These are phyloP conservation scores for Redunca redunca DNA, from an alignment of 2,113 vertebrate species.

Conservation along the genomic window DNA sequence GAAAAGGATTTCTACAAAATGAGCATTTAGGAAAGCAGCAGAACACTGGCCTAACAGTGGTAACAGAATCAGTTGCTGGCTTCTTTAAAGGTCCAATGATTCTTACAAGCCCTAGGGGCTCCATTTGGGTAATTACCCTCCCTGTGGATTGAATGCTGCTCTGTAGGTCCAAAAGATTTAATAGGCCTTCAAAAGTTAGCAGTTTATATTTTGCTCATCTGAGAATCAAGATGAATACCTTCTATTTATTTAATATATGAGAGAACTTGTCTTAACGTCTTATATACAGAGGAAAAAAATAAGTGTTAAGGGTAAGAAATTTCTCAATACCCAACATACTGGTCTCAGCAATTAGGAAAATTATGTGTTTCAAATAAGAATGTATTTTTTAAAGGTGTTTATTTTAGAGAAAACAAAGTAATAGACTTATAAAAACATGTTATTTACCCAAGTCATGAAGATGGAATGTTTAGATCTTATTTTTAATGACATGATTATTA, in stretches of 20 bases:
- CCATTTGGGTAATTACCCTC: conserved; percentile 14
- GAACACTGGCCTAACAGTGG: not conserved
- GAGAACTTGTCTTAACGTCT: conserved; percentile 35
- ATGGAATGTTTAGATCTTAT: conserved; percentile 30
- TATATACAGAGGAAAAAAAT: conserved; percentile 13
- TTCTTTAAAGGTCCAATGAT: conserved; percentile 23
- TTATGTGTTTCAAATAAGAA: conserved; percentile 56
- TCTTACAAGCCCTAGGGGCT: not conserved
- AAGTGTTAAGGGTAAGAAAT: conserved; percentile 36
- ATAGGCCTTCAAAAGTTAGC: conserved; percentile 36
- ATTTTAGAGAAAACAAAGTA: conserved; percentile 48
- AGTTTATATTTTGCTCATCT: conserved; percentile 46
- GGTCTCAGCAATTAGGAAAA: conserved; percentile 65
- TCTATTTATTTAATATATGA: conserved; percentile 44
- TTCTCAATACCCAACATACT: conserved; percentile 51
- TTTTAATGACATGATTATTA: conserved; percentile 13
- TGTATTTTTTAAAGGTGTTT: conserved; percentile 44
- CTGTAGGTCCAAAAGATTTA: not conserved
- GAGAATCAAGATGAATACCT: conserved; percentile 14
- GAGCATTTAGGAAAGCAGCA: not conserved
- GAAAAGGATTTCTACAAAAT: conserved; percentile 5
- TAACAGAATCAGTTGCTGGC: not conserved
- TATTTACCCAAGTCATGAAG: conserved; percentile 33
- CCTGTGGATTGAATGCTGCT: not conserved
- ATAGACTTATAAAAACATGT: conserved; percentile 36